Base-by-base conservation (phyloP, 2,113 vertebrate species). In the Eupsittula cactorum region DNA sequence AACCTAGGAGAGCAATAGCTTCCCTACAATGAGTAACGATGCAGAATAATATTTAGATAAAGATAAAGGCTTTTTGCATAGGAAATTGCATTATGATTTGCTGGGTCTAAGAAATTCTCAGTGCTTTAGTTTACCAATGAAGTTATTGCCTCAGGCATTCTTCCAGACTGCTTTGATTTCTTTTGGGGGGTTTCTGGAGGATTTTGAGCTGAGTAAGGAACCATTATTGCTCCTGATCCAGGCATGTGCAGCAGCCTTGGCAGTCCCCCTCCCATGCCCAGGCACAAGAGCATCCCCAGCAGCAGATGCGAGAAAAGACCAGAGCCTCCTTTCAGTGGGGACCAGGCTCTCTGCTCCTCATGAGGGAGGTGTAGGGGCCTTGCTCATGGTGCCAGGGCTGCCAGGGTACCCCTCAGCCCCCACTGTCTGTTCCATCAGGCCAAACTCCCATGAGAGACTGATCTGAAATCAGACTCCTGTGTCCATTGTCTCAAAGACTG, bases 61-160 rank as follows among this genome's bases (percentile, higher is more conserved):
- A 97, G 95, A 97, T 97, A 98, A 97, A 96, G 95, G 53, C 91
- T 89, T 97, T 98, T 96, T 98, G 97, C 97, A 97, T 97, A 97
- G 96, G 96, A 98, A 98, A 97, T 91, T 97, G 88, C 94, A 95
- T 95, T 95, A 96, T 81, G 63, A 90, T 95, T 96, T 96, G 96
- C 95, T 86, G 81, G 78, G 93, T 97, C 89, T 96, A 59, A 81
- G 83, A 90, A 59, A 81, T 77, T 86, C 96, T 96, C 94, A 95
- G 97, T 85, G 95, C 69, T 80, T 96, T 93, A 86, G 91, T 97
- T 97, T 97, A 98, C 97, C 97, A 93, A 80, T 63, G 96, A 96
- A 96, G 92, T 82, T 86, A 76, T 55, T 89, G 95, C 97, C 97
- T 95, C 94, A 35, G 97, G 97, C 93, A 52, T 95, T 98, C 95